Evolutionary conservation across 2,888 invertebrate genomes (phyloP).

Genomic region (Morpho deidamia): DNA sequence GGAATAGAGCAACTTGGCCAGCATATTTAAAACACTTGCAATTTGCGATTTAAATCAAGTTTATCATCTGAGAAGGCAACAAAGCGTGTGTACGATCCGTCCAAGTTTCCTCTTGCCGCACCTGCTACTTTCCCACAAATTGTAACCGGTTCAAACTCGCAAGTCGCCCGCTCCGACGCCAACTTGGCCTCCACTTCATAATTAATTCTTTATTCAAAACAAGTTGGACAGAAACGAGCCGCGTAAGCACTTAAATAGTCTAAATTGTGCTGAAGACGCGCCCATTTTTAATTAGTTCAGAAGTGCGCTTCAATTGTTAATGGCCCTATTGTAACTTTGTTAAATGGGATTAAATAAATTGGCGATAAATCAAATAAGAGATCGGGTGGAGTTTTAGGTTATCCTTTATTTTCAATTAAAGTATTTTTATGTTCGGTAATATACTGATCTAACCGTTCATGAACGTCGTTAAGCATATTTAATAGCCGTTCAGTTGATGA

Average conservation of each 20-base stretch:
- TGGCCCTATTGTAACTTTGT: slow-evolving; percentile 56
- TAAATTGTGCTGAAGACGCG: slow-evolving; percentile 69
- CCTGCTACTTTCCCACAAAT: slow-evolving; percentile 75
- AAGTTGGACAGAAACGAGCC: slow-evolving; percentile 68
- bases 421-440: too few relatives aligned
- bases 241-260: slow-evolving; percentile 74
- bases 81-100: slow-evolving; percentile 59
- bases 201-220: slow-evolving; percentile 77
- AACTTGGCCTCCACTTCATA: slow-evolving; percentile 70
- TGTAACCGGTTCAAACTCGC: slow-evolving; percentile 64
- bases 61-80: slow-evolving; percentile 72
- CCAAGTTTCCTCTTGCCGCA: slow-evolving; percentile 64
- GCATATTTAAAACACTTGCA: slow-evolving; percentile 49
- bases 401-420: slow-evolving; percentile 7
- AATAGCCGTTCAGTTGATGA: too few relatives aligned
- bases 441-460: too few relatives aligned
- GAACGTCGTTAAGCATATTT: too few relatives aligned
- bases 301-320: slow-evolving; percentile 67
- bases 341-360: slow-evolving; percentile 32
- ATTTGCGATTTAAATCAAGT: slow-evolving; percentile 75
- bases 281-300: slow-evolving; percentile 74
- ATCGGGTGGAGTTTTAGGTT: slow-evolving; percentile 16
- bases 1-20: slow-evolving; percentile 8
- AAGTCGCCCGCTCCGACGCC: slow-evolving; percentile 52
- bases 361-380: slow-evolving; percentile 26